Evolutionary conservation across 2,888 invertebrate species (phyloP).

Genomic region (Drosophila dives): DNA sequence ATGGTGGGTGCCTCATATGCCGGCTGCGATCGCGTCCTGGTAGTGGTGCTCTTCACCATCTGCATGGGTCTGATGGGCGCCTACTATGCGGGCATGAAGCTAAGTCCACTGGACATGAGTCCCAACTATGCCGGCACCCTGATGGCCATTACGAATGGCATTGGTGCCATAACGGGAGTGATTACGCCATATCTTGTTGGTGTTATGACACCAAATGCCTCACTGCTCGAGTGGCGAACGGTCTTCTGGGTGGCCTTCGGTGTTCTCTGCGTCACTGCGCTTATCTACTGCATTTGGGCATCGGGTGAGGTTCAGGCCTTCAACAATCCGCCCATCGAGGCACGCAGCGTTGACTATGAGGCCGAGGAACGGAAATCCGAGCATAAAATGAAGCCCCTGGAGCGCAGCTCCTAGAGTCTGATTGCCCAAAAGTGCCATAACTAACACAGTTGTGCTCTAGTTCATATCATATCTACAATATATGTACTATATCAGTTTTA

Average conservation of each 20-base stretch:
- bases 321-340: constrained; percentile 86
- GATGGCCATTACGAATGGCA: constrained; percentile 90
- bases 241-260: constrained; percentile 93
- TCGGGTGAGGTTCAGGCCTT: constrained; percentile 91
- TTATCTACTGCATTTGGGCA: constrained; percentile 89
- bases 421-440: constrained; percentile 59
- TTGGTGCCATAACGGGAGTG: constrained; percentile 90
- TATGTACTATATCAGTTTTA: constrained; percentile 24
- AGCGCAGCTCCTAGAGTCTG: constrained; percentile 61
- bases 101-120: constrained; percentile 89
- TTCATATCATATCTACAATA: constrained; percentile 13
- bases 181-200: constrained; percentile 89
- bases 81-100: constrained; percentile 90
- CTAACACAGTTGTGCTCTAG: constrained; percentile 30
- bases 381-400: constrained; percentile 32
- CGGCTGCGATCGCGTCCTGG: constrained; percentile 87
- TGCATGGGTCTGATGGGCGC: constrained; percentile 90
- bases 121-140: constrained; percentile 88
- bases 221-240: constrained; percentile 89
- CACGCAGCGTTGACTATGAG: constrained; percentile 61
- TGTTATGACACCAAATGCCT: constrained; percentile 88
- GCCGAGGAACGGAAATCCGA: constrained; percentile 61
- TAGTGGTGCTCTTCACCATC: constrained; percentile 88
- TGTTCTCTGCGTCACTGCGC: constrained; percentile 88
- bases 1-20: constrained; percentile 89